Conservation (phyloP, 1,140 invertebrate genomes). For the Drosophila athabasca region DNA sequence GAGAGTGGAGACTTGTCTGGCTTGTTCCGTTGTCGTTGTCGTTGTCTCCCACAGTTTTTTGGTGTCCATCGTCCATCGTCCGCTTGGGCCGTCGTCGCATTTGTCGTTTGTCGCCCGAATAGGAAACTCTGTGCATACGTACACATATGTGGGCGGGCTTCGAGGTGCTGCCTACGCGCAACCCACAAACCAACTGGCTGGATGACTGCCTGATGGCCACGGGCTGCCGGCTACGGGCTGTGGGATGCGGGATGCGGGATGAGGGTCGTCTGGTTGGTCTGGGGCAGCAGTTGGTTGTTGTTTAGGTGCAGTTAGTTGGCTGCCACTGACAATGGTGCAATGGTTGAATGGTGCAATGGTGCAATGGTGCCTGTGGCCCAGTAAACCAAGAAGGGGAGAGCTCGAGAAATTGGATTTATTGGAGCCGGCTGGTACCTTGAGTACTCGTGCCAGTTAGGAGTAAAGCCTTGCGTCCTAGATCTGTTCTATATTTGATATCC, state of each 20-base stretch:
- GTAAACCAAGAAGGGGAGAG: constrained; percentile 54
- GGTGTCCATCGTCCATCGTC: constrained; percentile 26
- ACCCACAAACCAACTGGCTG: constrained; percentile 70
- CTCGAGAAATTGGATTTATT: constrained; percentile 24
- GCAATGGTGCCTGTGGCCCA: constrained; percentile 48
- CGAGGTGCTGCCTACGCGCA: constrained; percentile 72
- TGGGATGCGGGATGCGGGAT: constrained; percentile 7
- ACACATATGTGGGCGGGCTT: constrained; percentile 63
- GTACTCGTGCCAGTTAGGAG: no score
- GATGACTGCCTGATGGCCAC: constrained; percentile 19
- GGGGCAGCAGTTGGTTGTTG: constrained; percentile 46
- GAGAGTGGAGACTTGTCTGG: constrained; percentile 70
- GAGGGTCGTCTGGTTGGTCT: constrained; percentile 18
- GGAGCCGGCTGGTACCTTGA: no score
- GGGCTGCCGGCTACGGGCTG: constrained; percentile 4
- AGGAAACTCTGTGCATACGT: constrained; percentile 68
- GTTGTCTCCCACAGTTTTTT: constrained; percentile 52
- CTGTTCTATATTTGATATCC: background rate
- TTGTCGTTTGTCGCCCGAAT: constrained; percentile 76
- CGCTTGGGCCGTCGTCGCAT: constrained; percentile 61
- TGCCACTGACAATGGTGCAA: constrained; percentile 26
- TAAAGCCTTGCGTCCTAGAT: no score
- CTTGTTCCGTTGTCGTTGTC: constrained; percentile 43
- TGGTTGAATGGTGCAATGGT: no score
- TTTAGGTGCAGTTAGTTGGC: constrained; percentile 65